Evolutionary conservation across 2,888 invertebrate genomes (phyloP).

Genomic region (Cetonia aurata): DNA sequence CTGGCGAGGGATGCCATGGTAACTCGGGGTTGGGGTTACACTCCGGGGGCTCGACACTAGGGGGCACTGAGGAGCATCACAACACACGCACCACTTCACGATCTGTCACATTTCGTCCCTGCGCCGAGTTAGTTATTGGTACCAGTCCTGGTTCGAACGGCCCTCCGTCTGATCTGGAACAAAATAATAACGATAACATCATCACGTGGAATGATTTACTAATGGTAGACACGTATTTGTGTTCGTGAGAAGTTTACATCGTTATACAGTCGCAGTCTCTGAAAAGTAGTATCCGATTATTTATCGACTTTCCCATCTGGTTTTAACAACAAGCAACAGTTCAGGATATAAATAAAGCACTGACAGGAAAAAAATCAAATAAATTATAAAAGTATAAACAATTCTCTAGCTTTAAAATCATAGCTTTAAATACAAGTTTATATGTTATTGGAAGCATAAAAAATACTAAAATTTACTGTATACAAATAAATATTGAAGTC

Average conservation of each 20-base stretch:
- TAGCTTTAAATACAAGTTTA: too few species aligned
- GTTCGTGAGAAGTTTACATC: constrained; percentile 6
- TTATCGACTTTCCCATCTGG: too few species aligned
- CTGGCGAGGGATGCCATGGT: constrained; percentile 57
- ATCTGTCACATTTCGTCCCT: constrained; percentile 52
- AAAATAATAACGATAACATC: constrained; percentile 44
- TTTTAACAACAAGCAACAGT: too few species aligned
- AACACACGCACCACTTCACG: constrained; percentile 54
- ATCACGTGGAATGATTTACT: constrained; percentile 22
- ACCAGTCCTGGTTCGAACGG: constrained; percentile 32
- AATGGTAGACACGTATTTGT: constrained; percentile 25
- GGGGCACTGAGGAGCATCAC: constrained; percentile 56
- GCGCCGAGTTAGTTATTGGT: constrained; percentile 39
- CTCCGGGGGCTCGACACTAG: constrained; percentile 55
- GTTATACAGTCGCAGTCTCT: not conserved
- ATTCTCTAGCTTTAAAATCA: too few species aligned
- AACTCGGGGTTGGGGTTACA: constrained; percentile 54
- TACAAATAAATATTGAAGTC: too few species aligned
- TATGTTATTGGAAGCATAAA: too few species aligned
- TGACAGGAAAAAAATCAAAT: too few species aligned
- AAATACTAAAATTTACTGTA: too few species aligned
- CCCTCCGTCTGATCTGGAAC: constrained; percentile 52
- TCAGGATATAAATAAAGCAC: too few species aligned
- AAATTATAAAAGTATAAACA: too few species aligned
- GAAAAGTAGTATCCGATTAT: not conserved